Evolutionary conservation across 2,113 vertebrate species (phyloP), one percentile per base, ranked within the genome.

Genomic region (Fulmarus glacialis): DNA sequence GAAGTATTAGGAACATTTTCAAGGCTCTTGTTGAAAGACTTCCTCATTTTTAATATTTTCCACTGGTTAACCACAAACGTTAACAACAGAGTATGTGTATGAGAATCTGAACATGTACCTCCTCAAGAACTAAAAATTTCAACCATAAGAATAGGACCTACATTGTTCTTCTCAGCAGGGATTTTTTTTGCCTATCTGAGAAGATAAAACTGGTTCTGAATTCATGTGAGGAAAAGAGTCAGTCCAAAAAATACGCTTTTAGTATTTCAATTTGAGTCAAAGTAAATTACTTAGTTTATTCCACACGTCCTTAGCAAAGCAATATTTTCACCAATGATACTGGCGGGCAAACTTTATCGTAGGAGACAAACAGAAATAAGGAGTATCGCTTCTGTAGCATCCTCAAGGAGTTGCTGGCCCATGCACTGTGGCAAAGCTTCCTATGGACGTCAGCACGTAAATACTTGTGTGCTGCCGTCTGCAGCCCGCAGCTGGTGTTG

Each of bases 31-130:
- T 55, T 89, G 72, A 94, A 95, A 89, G 67, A 50, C 64, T 75
- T 77, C 58, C 38, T 74, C 1, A 20, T 53, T 87, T 95, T 96
- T 90, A 64, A 45, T 91, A 80, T 93, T 96, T 95, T 96, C 82
- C 77, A 82, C 29, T 82, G 81, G 93, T 96, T 96, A 95, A 91
- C 84, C 89, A 77, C 81, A 94, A 91, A 62, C 1, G 0, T 43
- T 68, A 80, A 58, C 83, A 75, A 59, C 53, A 24, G 52, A 66
- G 8, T 50, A 36, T 0, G 22, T n/a, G 32, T 56, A 47, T 94
- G 77, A 89, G 87, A 91, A 72, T 16, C 43, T 74, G 55, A 95
- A 56, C 30, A 5, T 8, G 22, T 42, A 42, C 43, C 18, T 82
- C 19, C 50, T 63, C 52, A 59, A 78, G n/a, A 83, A 53, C 16